Evolutionary conservation across 2,888 invertebrate genomes (phyloP).

Genomic region (Lapara coniferarum): DNA sequence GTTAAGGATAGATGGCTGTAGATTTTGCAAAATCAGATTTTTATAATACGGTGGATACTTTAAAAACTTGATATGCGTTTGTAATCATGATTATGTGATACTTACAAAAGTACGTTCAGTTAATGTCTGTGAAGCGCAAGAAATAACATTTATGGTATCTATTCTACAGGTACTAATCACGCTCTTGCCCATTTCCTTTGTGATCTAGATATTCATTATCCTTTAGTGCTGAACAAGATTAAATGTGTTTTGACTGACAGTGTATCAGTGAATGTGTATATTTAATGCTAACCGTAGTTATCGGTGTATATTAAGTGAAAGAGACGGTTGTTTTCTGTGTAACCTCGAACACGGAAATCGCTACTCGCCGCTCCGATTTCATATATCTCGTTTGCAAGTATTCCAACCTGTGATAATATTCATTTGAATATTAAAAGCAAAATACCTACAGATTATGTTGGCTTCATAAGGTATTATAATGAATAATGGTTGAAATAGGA

Average conservation of each 20-base stretch:
- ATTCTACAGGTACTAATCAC: slow-evolving; percentile 16
- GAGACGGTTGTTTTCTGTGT: slow-evolving; percentile 31
- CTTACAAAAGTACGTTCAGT: neutral
- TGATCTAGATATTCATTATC: slow-evolving; percentile 67
- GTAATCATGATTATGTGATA: neutral
- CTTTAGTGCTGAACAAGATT: slow-evolving; percentile 44
- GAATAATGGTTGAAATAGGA: slow-evolving; percentile 80
- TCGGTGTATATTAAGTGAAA: slow-evolving; percentile 29
- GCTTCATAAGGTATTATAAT: slow-evolving; percentile 47
- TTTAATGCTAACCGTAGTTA: slow-evolving; percentile 6
- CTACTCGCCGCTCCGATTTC: slow-evolving; percentile 48
- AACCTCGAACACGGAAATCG: slow-evolving; percentile 65
- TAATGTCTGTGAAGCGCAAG: neutral
- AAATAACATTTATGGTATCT: neutral
- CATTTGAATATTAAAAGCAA: neutral
- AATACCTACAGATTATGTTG: slow-evolving; percentile 41
- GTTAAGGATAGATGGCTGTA: neutral
- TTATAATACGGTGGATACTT: neutral
- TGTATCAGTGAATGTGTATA: neutral
- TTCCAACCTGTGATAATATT: neutral
- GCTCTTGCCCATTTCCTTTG: slow-evolving; percentile 75
- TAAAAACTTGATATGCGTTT: too few species aligned
- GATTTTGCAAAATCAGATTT: slow-evolving; percentile 9
- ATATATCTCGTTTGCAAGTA: slow-evolving; percentile 33
- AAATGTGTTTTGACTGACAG: slow-evolving; percentile 34